Evolutionary conservation across 2,888 invertebrate genomes (phyloP), one percentile per base, ranked within the genome.

Genomic region (Pollenia griseotomentosa): DNA sequence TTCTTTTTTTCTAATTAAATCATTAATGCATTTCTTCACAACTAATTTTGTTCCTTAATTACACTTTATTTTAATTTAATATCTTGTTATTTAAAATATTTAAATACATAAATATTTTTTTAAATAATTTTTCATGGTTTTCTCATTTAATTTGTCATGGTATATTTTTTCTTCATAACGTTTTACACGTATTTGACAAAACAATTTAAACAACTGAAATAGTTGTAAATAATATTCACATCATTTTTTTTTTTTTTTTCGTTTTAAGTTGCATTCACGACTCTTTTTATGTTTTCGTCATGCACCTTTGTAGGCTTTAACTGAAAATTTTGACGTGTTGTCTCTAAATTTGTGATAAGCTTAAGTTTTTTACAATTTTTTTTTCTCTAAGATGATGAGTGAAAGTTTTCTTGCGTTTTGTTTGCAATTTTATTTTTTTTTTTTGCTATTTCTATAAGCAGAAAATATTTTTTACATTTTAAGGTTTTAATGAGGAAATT

Each of bases 351-450:
- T 61, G 40, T 59, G 46, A 74, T 48, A 48, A 48, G 7, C 9
- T 51, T 63, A 9, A 63, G 12, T 14, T 75, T 5, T 57, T 23
- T 19, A 5, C 1, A 33, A 33, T 8, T 48, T 42, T 48, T 42
- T 75, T 51, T 63, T 40, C 51, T 44, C 12, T 44, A 57, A 53
- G 19, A 53, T 44, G 53, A 51, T 53, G 23, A 65, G 75, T 75
- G 75, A 75, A 75, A 75, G 75, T 53, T 75, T 53, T 42, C 12
- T 8, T 9, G n/a, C 33, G 12, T 53, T 53, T 61, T 61, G 12
- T 48, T 16, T 74, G 42, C 16, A 23, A 12, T 48, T 48, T 23
- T 2, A 19, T 33, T 59, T 59, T 57, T 44, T 19, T 44, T 46
- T 19, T 48, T 74, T 74, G 40, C 1, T n/a, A 70, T 71, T 23